Conservation (phyloP, 2,888 invertebrate species). For the Actias luna region DNA sequence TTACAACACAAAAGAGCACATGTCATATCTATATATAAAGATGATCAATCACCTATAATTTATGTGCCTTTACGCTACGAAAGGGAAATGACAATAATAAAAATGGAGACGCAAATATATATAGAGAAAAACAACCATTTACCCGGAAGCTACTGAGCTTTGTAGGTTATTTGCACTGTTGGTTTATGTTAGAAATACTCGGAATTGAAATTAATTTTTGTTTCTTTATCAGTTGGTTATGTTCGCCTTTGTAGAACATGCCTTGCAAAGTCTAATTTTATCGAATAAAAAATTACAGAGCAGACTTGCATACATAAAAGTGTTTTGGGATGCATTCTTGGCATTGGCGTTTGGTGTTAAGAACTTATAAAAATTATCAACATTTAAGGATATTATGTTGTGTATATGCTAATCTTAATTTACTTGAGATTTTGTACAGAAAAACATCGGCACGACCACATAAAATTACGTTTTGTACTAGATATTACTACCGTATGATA, state of each 20-base stretch:
- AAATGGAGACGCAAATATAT: conserved; percentile 24
- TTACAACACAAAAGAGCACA: neutral
- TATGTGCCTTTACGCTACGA: conserved; percentile 36
- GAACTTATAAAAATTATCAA: no score
- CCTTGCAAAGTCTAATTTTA: no score
- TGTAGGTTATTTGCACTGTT: neutral
- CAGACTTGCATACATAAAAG: no score
- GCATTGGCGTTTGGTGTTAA: no score
- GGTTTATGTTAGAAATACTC: neutral
- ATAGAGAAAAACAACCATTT: conserved; percentile 16
- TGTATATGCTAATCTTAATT: no score
- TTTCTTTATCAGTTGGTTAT: neutral
- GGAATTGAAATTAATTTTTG: neutral
- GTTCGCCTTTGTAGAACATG: neutral
- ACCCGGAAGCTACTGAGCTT: neutral
- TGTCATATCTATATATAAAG: conserved; percentile 18
- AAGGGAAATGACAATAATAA: conserved; percentile 29
- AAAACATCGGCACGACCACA: no score
- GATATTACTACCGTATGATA: no score
- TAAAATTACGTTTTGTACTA: no score
- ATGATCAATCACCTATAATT: conserved; percentile 43
- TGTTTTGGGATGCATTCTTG: no score
- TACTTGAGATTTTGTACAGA: no score
- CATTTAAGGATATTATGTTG: no score
- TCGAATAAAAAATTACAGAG: no score